Percentiles rank a stretch among this genome's conserved stretches.
Evolutionary conservation across 2,113 vertebrate genomes (phyloP).

Genomic region (Urocolius indicus): DNA sequence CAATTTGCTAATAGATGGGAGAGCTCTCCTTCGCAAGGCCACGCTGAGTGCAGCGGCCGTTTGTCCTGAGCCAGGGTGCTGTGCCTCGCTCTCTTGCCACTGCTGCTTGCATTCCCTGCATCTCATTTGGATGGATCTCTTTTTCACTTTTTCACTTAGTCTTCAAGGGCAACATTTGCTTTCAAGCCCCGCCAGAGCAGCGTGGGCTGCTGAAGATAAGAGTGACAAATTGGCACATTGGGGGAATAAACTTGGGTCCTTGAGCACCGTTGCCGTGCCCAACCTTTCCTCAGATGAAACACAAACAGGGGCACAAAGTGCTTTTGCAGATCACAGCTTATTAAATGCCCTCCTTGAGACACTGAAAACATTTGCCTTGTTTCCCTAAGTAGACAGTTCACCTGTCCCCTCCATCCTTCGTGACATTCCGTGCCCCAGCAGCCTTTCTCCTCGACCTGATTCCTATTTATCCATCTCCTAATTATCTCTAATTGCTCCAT

Average conservation of each 20-base stretch:
- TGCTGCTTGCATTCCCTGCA: neutral
- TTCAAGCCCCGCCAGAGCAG: neutral
- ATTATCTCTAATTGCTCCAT: neutral
- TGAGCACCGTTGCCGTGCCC: rapidly evolving
- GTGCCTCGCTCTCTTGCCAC: neutral
- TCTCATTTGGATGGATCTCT: neutral
- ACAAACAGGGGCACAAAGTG: neutral
- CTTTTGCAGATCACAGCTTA: neutral
- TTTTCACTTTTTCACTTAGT: neutral
- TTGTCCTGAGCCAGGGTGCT: neutral
- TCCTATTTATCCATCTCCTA: neutral
- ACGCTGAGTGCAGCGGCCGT: rapidly evolving
- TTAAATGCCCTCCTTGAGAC: neutral
- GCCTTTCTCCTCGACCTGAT: neutral
- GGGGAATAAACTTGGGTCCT: neutral
- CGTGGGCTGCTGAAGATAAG: neutral
- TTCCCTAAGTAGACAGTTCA: neutral
- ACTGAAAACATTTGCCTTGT: neutral
- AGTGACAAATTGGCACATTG: neutral
- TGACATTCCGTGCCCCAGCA: neutral
- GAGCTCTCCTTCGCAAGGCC: neutral
- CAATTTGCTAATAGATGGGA: neutral
- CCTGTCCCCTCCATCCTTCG: neutral
- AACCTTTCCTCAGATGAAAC: neutral
- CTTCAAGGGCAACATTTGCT: neutral